phyloP scores from a whole-genome alignment of 1,140 invertebrate species.

The Drosophila melanogaster region DNA sequence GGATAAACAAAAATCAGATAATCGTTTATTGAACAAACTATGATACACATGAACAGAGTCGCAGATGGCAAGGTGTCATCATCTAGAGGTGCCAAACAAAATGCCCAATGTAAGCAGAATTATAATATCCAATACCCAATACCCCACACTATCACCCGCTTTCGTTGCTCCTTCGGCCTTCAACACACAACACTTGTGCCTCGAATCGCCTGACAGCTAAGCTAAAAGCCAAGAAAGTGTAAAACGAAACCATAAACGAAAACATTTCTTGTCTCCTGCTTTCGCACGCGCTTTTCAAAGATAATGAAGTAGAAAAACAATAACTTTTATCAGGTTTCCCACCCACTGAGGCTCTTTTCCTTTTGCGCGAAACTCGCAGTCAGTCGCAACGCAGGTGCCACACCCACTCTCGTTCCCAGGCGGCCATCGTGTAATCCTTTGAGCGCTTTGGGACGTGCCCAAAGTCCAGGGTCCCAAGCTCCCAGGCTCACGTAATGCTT shows the following conservation, averaged over 20 bases:
- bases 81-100: slow-evolving; percentile 14
- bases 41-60: too few species aligned
- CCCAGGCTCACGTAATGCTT: slow-evolving; percentile 27
- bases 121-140: neutral
- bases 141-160: neutral
- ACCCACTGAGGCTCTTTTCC: slow-evolving; percentile 12
- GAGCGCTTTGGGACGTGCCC: slow-evolving; percentile 69
- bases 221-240: slow-evolving; percentile 52
- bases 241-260: slow-evolving; percentile 80
- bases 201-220: slow-evolving; percentile 62
- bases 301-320: slow-evolving; percentile 84
- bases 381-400: neutral
- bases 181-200: slow-evolving; percentile 69
- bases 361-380: neutral
- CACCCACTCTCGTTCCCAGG: slow-evolving; percentile 12
- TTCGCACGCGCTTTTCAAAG: slow-evolving; percentile 65
- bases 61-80: neutral
- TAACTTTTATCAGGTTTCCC: slow-evolving; percentile 83
- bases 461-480: slow-evolving; percentile 20
- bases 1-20: slow-evolving; percentile 9
- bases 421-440: slow-evolving; percentile 65
- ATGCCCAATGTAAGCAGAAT: slow-evolving; percentile 6
- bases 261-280: slow-evolving; percentile 45
- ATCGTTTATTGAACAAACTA: slow-evolving; percentile 11
- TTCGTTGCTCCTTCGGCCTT: slow-evolving; percentile 26